Conservation (phyloP, 2,797 vertebrate genomes). For the Podarcis lilfordi region DNA sequence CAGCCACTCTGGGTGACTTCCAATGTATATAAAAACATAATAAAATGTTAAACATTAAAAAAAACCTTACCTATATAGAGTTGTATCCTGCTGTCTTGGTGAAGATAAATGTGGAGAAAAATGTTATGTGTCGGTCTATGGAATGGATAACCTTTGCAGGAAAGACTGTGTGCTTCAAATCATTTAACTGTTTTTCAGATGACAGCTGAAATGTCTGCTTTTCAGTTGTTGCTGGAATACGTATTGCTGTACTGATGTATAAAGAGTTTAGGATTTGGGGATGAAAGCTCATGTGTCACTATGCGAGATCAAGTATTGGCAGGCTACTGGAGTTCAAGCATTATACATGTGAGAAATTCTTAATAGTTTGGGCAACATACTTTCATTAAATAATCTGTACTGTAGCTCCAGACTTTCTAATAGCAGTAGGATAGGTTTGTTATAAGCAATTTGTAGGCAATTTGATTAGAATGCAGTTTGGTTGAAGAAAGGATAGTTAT, state of each 20-base stretch:
- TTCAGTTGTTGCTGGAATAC: neutral
- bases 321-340: neutral
- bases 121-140: neutral
- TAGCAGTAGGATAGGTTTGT: rapidly evolving
- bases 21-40: too few species aligned
- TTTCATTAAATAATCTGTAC: slow-evolving; percentile 4
- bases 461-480: neutral
- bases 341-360: rapidly evolving
- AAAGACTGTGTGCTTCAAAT: neutral
- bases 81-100: too few species aligned
- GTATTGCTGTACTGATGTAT: neutral
- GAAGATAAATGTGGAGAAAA: neutral
- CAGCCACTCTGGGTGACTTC: too few species aligned
- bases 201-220: neutral
- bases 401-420: neutral
- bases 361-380: too few species aligned
- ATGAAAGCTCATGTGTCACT: neutral
- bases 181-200: neutral
- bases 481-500: neutral
- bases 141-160: neutral
- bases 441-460: neutral
- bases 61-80: too few species aligned
- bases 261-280: neutral
- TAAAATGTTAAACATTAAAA: too few species aligned
- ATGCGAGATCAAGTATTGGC: neutral